These are phyloP conservation scores for Lontra canadensis DNA, from an alignment of 2,113 vertebrate genomes.

Conservation along the genomic window DNA sequence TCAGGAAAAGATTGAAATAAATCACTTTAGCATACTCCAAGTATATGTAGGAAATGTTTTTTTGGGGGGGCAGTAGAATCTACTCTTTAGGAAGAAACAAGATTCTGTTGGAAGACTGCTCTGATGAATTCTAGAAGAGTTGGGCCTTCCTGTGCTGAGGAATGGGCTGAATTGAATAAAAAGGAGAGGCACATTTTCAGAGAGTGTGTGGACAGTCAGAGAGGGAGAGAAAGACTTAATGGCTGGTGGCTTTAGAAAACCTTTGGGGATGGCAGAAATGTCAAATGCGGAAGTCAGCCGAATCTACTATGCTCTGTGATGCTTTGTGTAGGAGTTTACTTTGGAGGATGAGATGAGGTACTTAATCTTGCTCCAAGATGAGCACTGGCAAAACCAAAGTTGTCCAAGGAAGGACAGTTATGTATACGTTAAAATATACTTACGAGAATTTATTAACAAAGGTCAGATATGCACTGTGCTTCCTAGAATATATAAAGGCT, in stretches of 20 bases:
- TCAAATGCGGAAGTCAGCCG: not conserved
- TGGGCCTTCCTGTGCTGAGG: not conserved
- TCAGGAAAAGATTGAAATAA: slow-evolving; percentile 35
- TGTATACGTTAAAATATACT: not conserved
- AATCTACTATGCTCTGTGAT: not conserved
- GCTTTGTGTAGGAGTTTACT: not conserved
- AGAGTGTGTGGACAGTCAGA: not conserved
- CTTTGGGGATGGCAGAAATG: not conserved
- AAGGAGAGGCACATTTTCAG: not conserved
- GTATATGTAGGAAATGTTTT: not conserved
- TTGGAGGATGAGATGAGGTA: not conserved
- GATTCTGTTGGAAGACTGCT: slow-evolving; percentile 55
- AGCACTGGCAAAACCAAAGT: not conserved
- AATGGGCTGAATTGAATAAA: not conserved
- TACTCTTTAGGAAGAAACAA: slow-evolving; percentile 63
- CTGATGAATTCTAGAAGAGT: not conserved
- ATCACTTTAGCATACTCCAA: not conserved
- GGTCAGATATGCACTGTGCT: not conserved
- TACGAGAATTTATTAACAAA: not conserved
- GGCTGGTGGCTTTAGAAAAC: not conserved
- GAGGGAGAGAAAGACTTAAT: not conserved
- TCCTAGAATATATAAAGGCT: not conserved
- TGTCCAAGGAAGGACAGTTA: not conserved
- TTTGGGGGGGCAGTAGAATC: not conserved
- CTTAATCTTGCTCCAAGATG: not conserved